Evolutionary conservation across 2,113 vertebrate genomes (phyloP).

Genomic region (Caranx melampygus): DNA sequence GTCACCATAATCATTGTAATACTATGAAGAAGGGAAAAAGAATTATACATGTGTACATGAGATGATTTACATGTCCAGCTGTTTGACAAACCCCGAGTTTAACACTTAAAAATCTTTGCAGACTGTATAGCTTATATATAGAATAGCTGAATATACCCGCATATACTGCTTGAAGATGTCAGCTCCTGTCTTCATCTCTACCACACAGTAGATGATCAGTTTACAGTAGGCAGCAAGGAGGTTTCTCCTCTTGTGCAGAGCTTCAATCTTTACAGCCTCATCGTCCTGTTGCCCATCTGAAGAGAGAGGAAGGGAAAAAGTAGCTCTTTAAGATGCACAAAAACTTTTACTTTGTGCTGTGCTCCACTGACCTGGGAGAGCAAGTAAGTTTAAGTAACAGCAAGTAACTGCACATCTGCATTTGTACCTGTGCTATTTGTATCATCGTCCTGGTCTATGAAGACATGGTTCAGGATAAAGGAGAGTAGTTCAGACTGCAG

Average conservation of each 20-base stretch:
- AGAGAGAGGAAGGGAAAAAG: background rate
- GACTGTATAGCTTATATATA: background rate
- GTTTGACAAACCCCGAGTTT: background rate
- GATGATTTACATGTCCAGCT: background rate
- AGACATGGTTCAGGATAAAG: conserved; percentile 98
- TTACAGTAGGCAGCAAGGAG: conserved; percentile 98
- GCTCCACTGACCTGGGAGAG: too few species aligned
- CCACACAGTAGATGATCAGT: conserved; percentile 98
- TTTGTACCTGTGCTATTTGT: conserved; percentile 91
- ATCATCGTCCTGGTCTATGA: conserved; percentile 99
- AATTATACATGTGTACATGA: background rate
- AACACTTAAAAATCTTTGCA: background rate
- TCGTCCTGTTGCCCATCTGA: conserved; percentile 98
- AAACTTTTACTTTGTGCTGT: background rate
- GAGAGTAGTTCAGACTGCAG: conserved; percentile 95
- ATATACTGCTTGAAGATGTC: conserved; percentile 99
- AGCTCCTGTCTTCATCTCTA: conserved; percentile 97
- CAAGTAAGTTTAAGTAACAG: background rate
- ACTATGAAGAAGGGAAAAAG: conserved; percentile 81
- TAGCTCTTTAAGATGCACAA: background rate
- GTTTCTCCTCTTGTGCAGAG: conserved; percentile 98
- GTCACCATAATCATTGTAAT: conserved; percentile 99
- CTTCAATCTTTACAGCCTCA: conserved; percentile 98
- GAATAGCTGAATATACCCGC: conserved; percentile 86
- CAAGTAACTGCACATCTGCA: conserved; percentile 6